These are phyloP conservation scores for Neoniphon sammara DNA, from an alignment of 2,797 vertebrate species.

Conservation along the genomic window DNA sequence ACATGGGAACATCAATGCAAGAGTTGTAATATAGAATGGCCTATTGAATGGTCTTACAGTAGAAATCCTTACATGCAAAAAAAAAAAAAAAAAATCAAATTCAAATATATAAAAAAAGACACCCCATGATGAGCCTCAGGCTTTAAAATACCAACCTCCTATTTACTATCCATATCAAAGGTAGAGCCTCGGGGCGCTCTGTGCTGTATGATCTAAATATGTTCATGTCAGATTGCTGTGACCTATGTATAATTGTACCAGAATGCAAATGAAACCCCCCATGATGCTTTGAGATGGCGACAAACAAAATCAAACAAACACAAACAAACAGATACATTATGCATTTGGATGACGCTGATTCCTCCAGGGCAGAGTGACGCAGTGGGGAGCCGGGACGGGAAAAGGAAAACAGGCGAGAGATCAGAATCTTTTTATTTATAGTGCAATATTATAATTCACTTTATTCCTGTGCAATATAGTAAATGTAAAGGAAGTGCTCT, in stretches of 20 bases:
- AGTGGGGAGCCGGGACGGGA: constrained; percentile 13
- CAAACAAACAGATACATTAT: constrained; percentile 26
- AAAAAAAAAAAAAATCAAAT: no score
- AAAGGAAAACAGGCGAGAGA: not conserved
- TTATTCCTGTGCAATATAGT: not conserved
- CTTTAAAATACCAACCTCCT: no score
- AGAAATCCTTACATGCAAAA: no score
- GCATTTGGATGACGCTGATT: constrained; percentile 33
- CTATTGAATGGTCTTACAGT: not conserved
- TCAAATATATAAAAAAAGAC: no score
- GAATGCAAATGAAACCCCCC: constrained; percentile 27
- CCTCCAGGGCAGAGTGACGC: constrained; percentile 31
- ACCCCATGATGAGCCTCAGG: no score
- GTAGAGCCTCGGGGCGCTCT: not conserved
- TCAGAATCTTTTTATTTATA: constrained; percentile 8
- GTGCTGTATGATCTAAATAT: constrained; percentile 36
- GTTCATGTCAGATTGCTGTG: constrained; percentile 31
- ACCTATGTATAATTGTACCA: constrained; percentile 34
- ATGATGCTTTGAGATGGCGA: constrained; percentile 1
- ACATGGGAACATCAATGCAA: not conserved
- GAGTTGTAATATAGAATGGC: not conserved
- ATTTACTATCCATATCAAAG: constrained; percentile 21
- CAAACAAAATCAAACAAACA: constrained; percentile 13
- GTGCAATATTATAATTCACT: not conserved
- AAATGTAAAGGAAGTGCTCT: not conserved